Evolutionary conservation across 2,888 invertebrate species (phyloP), one percentile per base, ranked within the genome.

Genomic region (Sarcophaga subvicina): DNA sequence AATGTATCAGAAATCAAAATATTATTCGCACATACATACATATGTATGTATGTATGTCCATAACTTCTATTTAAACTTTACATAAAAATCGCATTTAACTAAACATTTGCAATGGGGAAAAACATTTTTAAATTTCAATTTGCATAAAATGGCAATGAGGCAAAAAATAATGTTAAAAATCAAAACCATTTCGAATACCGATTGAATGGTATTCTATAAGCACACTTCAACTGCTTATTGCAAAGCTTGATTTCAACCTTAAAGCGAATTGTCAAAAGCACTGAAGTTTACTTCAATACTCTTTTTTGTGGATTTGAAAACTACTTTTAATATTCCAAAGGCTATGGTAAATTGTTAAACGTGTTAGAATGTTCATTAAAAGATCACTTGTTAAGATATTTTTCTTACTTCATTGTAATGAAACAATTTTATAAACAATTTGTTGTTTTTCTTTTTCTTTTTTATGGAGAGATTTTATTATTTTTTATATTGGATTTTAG

Each of bases 311-410:
- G 22, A 22, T 22, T 22, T 69, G 11, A 37, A 70, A 10, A 54
- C 64, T 25, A 49, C 17, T 63, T 69, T 75, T 73, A 14, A 12
- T 60, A 45, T 66, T 47, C 60, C 67, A 77, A 85, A 85, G 80
- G 84, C 84, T 77, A 80, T 85, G 80, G 80, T n/a, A 80, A 85
- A 66, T 77, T 25, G 60, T 67, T 80, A 62, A 77, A 77, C 37
- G 84, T 76, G 84, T 85, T 80, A 72, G 80, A 80, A 84, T 80
- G 80, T 71, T 80, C 80, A 71, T 49, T 20, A 37, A 45, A 22
- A 84, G 80, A 84, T 80, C 64, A 75, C 80, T 80, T 59, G 66
- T 60, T 80, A 62, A 80, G 75, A 84, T 84, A 64, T 70, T 59
- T 75, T 64, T 25, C 60, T 54, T 70, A 27, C 14, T 63, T 83